A percentile compares a stretch with the other conserved stretches of the same genome.
These are phyloP conservation scores for Phyllostomus hastatus DNA, from an alignment of 2,113 vertebrate species.

Conservation along the genomic window DNA sequence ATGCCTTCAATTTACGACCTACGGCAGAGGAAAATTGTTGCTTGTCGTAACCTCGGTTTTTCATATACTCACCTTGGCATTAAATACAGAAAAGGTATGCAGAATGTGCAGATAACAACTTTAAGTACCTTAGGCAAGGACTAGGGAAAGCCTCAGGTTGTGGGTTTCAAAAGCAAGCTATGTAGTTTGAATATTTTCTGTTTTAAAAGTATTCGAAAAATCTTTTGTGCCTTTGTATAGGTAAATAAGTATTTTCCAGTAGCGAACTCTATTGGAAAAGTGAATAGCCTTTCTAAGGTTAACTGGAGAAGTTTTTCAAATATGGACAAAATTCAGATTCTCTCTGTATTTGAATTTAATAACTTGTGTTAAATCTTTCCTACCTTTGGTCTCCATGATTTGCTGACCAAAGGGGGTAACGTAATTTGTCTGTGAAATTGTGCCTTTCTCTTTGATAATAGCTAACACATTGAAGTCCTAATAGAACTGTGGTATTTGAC, in stretches of 20 bases:
- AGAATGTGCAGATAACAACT: not conserved
- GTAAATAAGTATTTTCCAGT: conserved; percentile 7
- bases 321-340: not conserved
- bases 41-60: not conserved
- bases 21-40: not conserved
- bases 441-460: conserved; percentile 19
- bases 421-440: conserved; percentile 3
- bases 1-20: not conserved
- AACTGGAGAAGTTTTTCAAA: not conserved
- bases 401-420: not conserved
- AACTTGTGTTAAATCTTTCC: not conserved
- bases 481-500: not conserved
- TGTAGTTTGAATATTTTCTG: not conserved
- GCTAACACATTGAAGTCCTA: not conserved
- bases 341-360: not conserved
- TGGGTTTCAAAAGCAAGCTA: not conserved
- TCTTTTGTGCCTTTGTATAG: not conserved
- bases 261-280: not conserved
- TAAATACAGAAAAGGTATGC: not conserved
- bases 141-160: not conserved
- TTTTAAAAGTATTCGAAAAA: conserved; percentile 26
- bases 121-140: not conserved
- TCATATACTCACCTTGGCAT: not conserved
- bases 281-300: not conserved
- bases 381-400: conserved; percentile 21